Evolutionary conservation across 92 coral and sea anemone genomes (phyloP).

Genomic region (Phenganax marumi): DNA sequence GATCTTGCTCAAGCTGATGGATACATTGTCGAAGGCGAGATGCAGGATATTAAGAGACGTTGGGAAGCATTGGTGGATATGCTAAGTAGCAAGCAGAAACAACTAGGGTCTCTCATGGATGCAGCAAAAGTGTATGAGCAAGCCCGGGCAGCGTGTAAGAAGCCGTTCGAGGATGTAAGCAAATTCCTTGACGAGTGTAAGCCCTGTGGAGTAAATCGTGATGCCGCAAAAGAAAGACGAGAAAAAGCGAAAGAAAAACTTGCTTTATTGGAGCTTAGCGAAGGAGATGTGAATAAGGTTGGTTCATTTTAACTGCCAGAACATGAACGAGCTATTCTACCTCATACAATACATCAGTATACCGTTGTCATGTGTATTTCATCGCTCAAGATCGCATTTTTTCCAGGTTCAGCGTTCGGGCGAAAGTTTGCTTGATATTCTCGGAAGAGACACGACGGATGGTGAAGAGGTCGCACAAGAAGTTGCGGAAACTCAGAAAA

Average conservation of each 20-base stretch:
- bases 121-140: slow-evolving; percentile 70
- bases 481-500: slow-evolving; percentile 59
- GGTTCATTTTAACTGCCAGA: background rate
- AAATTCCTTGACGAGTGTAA: slow-evolving; percentile 66
- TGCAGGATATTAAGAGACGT: slow-evolving; percentile 77
- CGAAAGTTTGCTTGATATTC: slow-evolving; percentile 57
- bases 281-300: slow-evolving; percentile 49
- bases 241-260: slow-evolving; percentile 66
- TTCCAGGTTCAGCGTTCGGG: slow-evolving; percentile 49
- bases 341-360: no score
- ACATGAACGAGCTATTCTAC: no score
- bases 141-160: slow-evolving; percentile 69
- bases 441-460: slow-evolving; percentile 77
- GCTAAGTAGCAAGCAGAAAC: slow-evolving; percentile 57
- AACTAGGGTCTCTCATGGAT: slow-evolving; percentile 60
- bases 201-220: slow-evolving; percentile 75
- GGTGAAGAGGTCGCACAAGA: slow-evolving; percentile 69
- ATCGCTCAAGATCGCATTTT: no score
- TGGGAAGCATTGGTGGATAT: slow-evolving; percentile 64
- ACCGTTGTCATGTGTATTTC: no score
- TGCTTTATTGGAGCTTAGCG: slow-evolving; percentile 64
- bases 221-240: slow-evolving; percentile 66
- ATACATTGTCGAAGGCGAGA: slow-evolving; percentile 87
- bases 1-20: slow-evolving; percentile 85
- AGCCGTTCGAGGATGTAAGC: slow-evolving; percentile 67